Percentiles rank a stretch among this genome's conserved stretches.
Conservation (phyloP, 2,888 invertebrate species). For the Hipparchia sbordonii region DNA sequence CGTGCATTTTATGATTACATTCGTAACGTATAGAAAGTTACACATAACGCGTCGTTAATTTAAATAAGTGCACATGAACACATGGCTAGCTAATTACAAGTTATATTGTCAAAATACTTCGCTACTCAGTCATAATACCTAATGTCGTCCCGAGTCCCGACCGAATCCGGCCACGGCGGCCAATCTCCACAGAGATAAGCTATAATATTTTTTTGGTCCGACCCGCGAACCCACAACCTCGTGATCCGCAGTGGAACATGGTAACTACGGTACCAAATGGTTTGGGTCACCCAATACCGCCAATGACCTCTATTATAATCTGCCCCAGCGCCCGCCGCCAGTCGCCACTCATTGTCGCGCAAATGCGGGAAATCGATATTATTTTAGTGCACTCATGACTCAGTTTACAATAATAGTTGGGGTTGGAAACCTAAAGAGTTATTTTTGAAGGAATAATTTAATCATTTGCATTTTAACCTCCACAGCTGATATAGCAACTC, state of each 20-base stretch:
- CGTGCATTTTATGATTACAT: background rate
- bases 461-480: no score
- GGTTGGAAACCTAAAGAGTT: background rate
- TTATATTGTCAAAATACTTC: no score
- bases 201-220: no score
- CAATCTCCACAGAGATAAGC: no score
- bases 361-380: conserved; percentile 14
- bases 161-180: no score
- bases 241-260: background rate
- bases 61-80: background rate
- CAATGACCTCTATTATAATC: background rate
- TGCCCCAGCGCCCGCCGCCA: background rate
- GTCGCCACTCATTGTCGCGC: background rate
- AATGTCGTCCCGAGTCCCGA: no score
- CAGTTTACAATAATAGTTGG: background rate
- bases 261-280: background rate
- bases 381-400: background rate
- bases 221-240: background rate
- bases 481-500: no score
- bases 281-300: background rate
- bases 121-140: no score
- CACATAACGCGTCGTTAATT: background rate
- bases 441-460: background rate
- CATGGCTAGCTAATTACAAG: no score
- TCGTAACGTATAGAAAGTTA: background rate